Percentiles rank a stretch among this genome's conserved stretches.
phyloP scores from a whole-genome alignment of 1,140 invertebrate species.

The Ceratina australensis region DNA sequence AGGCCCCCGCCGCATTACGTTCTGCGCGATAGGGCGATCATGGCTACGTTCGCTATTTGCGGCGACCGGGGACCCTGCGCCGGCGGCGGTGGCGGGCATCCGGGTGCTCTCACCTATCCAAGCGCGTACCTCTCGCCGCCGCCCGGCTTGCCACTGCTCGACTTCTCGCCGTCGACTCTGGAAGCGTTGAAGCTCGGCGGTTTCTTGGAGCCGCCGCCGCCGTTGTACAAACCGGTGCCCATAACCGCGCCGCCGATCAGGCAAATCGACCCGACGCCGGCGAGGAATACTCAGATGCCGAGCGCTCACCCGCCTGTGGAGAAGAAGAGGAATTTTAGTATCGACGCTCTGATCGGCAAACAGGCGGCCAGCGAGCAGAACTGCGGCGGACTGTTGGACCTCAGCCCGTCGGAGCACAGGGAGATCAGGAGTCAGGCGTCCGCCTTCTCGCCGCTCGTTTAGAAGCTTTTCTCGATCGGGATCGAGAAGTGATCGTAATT shows the following conservation, averaged over 20 bases:
- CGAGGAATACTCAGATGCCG: slow-evolving; percentile 50
- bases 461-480: slow-evolving; percentile 46
- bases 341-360: slow-evolving; percentile 80
- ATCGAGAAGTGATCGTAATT: neutral
- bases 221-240: slow-evolving; percentile 79
- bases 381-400: slow-evolving; percentile 72
- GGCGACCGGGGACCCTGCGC: slow-evolving; percentile 70
- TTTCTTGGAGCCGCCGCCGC: slow-evolving; percentile 72
- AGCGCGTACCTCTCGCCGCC: slow-evolving; percentile 76
- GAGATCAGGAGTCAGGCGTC: slow-evolving; percentile 79
- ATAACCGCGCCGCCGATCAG: slow-evolving; percentile 72
- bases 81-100: slow-evolving; percentile 63
- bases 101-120: slow-evolving; percentile 64
- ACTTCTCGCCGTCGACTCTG: slow-evolving; percentile 78
- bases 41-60: slow-evolving; percentile 78
- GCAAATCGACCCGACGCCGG: slow-evolving; percentile 55
- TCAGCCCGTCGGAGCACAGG: slow-evolving; percentile 75
- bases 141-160: slow-evolving; percentile 76
- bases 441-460: slow-evolving; percentile 77
- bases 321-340: slow-evolving; percentile 79
- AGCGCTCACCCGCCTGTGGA: slow-evolving; percentile 55
- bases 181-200: slow-evolving; percentile 78
- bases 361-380: slow-evolving; percentile 69
- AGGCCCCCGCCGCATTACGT: slow-evolving; percentile 85
- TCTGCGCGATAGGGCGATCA: slow-evolving; percentile 78